Evolutionary conservation across 1,140 invertebrate genomes (phyloP).

Genomic region (Megathymus violae): DNA sequence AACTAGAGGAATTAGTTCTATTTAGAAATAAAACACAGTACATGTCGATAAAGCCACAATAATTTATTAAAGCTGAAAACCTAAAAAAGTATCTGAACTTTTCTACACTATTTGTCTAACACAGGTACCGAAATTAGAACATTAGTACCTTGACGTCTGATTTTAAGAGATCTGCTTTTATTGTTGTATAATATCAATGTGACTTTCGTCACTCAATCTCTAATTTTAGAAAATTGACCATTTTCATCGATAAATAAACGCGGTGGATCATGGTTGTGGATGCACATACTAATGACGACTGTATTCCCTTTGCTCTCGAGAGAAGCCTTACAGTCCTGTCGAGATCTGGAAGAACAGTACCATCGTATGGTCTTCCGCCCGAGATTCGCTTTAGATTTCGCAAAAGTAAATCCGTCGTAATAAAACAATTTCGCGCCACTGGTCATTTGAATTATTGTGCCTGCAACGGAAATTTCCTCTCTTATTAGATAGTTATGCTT

Average conservation of each 20-base stretch:
- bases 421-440: slow-evolving; percentile 19
- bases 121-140: too few relatives aligned
- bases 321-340: slow-evolving; percentile 16
- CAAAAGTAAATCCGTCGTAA: slow-evolving; percentile 36
- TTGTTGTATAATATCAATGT: too few relatives aligned
- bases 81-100: too few relatives aligned
- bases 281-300: slow-evolving; percentile 11
- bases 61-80: too few relatives aligned
- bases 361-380: slow-evolving; percentile 5
- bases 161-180: too few relatives aligned
- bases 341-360: slow-evolving; percentile 36
- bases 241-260: slow-evolving; percentile 4
- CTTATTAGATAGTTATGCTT: too few relatives aligned
- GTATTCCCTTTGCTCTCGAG: slow-evolving; percentile 2
- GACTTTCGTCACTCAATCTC: neutral
- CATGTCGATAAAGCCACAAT: too few relatives aligned
- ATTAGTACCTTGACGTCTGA: too few relatives aligned
- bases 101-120: too few relatives aligned
- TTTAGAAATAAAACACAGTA: too few relatives aligned
- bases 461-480: neutral
- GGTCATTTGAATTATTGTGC: slow-evolving; percentile 27
- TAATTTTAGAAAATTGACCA: slow-evolving; percentile 31
- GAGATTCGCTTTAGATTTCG: slow-evolving; percentile 8
- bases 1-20: too few relatives aligned
- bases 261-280: slow-evolving; percentile 27